A percentile compares a stretch with the other conserved stretches of the same genome.
These are phyloP conservation scores for Cranoglanis bouderius DNA, from an alignment of 2,113 vertebrate genomes.

Conservation along the genomic window DNA sequence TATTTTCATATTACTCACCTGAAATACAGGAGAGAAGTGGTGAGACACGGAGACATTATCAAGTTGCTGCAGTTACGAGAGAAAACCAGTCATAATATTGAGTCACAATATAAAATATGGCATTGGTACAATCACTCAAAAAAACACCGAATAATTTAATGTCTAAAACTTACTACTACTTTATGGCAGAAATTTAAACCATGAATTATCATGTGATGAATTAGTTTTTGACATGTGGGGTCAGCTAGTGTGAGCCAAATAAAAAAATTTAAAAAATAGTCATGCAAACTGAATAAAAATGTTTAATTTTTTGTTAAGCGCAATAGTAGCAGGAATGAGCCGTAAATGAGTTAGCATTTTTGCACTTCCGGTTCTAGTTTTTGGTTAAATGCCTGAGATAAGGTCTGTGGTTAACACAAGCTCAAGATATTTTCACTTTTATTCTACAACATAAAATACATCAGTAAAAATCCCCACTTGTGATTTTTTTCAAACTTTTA, in stretches of 20 bases:
- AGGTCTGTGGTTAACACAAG: too few species aligned
- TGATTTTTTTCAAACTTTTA: too few species aligned
- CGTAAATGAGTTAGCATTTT: too few species aligned
- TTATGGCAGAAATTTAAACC: not conserved
- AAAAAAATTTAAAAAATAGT: too few species aligned
- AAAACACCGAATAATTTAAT: not conserved
- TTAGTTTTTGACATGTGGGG: not conserved
- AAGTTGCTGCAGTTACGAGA: not conserved
- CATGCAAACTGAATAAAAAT: not conserved
- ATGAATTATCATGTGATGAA: not conserved
- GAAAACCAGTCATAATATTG: not conserved
- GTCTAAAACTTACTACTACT: not conserved
- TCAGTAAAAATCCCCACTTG: too few species aligned
- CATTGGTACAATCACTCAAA: not conserved
- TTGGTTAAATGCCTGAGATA: too few species aligned
- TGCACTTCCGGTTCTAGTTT: too few species aligned
- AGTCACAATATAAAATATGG: not conserved
- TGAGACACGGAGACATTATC: not conserved
- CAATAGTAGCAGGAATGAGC: too few species aligned
- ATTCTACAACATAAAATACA: too few species aligned
- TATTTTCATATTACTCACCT: not conserved
- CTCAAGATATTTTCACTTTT: too few species aligned
- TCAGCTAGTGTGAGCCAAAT: not conserved
- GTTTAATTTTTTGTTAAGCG: not conserved
- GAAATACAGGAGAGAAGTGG: not conserved